phyloP scores from a whole-genome alignment of 2,888 invertebrate species.

The Chouioia cunea region DNA sequence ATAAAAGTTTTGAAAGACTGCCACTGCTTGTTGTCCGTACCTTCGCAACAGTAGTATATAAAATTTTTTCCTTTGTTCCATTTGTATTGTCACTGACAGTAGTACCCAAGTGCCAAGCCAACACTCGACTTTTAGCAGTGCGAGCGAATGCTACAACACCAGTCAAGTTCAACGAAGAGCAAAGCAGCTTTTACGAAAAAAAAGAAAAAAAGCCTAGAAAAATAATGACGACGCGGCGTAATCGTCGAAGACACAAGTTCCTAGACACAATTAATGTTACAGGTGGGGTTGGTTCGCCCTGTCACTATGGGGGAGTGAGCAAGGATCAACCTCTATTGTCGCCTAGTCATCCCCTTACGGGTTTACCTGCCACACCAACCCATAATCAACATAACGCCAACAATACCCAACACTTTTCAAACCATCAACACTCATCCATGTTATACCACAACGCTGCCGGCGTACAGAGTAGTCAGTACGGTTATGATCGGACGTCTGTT shows the following conservation, averaged over 20 bases:
- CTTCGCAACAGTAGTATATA: too few species aligned
- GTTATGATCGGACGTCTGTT: constrained; percentile 73
- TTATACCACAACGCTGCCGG: constrained; percentile 70
- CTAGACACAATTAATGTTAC: constrained; percentile 66
- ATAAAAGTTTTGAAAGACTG: too few species aligned
- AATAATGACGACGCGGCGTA: too few species aligned
- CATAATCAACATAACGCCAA: constrained; percentile 71
- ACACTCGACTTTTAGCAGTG: constrained; percentile 45
- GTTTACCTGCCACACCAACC: constrained; percentile 66
- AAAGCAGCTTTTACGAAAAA: constrained; percentile 42
- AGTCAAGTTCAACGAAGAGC: constrained; percentile 41
- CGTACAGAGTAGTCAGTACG: constrained; percentile 72
- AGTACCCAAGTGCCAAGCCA: constrained; percentile 13
- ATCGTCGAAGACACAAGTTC: constrained; percentile 43
- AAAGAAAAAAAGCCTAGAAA: background rate
- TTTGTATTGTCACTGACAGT: too few species aligned
- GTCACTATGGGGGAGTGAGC: constrained; percentile 71
- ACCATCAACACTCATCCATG: constrained; percentile 67
- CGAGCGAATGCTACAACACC: constrained; percentile 42
- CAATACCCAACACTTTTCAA: constrained; percentile 65
- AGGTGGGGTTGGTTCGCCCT: constrained; percentile 74
- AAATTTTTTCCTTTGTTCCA: too few species aligned
- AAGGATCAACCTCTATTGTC: constrained; percentile 68
- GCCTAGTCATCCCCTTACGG: constrained; percentile 74
- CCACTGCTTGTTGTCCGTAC: too few species aligned